Percentiles rank a stretch among this genome's conserved stretches.
Conservation (phyloP, 23 tunicate species). For the Oikopleura dioica region DNA sequence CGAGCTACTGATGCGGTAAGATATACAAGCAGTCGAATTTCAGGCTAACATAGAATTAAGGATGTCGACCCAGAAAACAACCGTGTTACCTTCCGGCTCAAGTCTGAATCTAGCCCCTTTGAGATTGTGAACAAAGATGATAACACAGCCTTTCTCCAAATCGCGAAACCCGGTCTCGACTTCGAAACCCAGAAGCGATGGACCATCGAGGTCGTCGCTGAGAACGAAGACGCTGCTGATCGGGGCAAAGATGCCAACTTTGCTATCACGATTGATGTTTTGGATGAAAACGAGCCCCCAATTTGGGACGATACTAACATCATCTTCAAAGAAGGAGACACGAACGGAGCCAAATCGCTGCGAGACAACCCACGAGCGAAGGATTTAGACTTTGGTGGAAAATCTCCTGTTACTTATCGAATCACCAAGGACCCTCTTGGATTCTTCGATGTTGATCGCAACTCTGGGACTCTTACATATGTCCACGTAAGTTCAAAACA, state of each 20-base stretch:
- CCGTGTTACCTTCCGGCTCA: neutral
- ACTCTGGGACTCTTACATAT: neutral
- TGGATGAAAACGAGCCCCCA: constrained; percentile 6
- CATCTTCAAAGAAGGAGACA: neutral
- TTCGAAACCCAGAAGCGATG: neutral
- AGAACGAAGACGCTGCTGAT: too few relatives aligned
- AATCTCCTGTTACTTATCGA: neutral
- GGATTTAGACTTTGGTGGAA: neutral
- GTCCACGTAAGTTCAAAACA: too few relatives aligned
- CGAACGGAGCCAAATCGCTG: neutral
- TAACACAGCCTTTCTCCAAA: neutral
- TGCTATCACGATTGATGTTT: neutral
- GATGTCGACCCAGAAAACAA: neutral
- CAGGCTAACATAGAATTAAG: too few relatives aligned
- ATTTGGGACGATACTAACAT: neutral
- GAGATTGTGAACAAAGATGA: neutral
- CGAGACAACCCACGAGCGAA: neutral
- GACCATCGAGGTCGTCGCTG: neutral
- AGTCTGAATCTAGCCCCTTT: neutral
- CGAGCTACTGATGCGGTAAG: neutral
- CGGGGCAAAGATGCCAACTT: neutral
- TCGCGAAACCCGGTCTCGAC: neutral
- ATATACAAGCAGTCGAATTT: too few relatives aligned
- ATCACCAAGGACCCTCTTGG: neutral
- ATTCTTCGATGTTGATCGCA: neutral